These are phyloP conservation scores for Cyclina sinensis DNA, from an alignment of 1,140 invertebrate genomes.

Conservation along the genomic window DNA sequence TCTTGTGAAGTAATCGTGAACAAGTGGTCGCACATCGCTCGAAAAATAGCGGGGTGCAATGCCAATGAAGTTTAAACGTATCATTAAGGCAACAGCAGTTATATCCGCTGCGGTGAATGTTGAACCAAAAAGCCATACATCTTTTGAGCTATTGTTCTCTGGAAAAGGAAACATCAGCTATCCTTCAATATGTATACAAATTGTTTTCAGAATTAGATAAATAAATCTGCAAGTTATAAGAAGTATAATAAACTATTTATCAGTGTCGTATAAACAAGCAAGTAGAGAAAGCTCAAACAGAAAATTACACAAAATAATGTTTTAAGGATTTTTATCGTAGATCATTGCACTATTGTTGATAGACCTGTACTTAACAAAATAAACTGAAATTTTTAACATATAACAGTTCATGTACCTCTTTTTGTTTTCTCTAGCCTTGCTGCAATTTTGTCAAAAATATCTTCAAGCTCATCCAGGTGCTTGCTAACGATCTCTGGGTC, in stretches of 20 bases:
- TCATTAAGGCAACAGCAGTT: neutral
- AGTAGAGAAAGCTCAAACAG: too few relatives aligned
- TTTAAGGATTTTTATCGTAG: too few relatives aligned
- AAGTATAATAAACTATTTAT: too few relatives aligned
- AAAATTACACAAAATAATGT: too few relatives aligned
- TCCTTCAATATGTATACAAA: neutral
- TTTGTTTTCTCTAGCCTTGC: conserved; percentile 10
- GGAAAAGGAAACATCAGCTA: neutral
- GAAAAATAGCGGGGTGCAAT: conserved; percentile 20
- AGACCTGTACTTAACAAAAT: neutral
- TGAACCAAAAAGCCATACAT: conserved; percentile 11
- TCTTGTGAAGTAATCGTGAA: neutral
- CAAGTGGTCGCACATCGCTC: neutral
- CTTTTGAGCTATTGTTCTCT: neutral
- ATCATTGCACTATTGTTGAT: too few relatives aligned
- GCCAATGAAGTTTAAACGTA: neutral
- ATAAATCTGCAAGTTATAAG: too few relatives aligned
- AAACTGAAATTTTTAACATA: neutral
- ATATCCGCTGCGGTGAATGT: conserved; percentile 34
- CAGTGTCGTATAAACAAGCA: too few relatives aligned
- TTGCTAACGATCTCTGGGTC: neutral
- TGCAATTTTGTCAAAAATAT: conserved; percentile 31
- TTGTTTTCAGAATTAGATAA: too few relatives aligned
- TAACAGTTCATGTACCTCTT: neutral
- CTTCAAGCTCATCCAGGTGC: conserved; percentile 17